phyloP scores from a whole-genome alignment of 2,888 invertebrate genomes.

The Xanthia icteritia region DNA sequence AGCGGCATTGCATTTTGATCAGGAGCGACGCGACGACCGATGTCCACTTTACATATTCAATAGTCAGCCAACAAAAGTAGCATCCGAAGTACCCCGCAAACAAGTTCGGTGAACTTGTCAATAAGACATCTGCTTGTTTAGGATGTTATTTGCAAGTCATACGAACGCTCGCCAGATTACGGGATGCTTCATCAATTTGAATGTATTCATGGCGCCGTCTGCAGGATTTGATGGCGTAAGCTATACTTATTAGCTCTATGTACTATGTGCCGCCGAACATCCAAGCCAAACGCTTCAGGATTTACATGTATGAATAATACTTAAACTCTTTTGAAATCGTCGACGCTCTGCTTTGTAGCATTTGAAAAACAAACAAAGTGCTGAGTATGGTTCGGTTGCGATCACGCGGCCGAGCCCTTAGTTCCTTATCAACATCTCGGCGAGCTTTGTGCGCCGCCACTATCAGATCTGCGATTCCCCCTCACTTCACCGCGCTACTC shows the following conservation, averaged over 20 bases:
- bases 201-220: constrained; percentile 68
- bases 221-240: constrained; percentile 45
- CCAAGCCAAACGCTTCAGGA: constrained; percentile 32
- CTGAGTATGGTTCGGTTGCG: constrained; percentile 75
- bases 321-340: constrained; percentile 40
- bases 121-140: constrained; percentile 83
- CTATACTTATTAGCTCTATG: constrained; percentile 36
- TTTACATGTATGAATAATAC: constrained; percentile 39
- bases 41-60: constrained; percentile 79
- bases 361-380: constrained; percentile 77
- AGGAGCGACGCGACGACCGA: constrained; percentile 68
- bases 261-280: constrained; percentile 40
- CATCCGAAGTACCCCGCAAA: constrained; percentile 68
- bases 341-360: constrained; percentile 45
- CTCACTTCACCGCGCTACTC: constrained; percentile 73
- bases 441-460: constrained; percentile 80
- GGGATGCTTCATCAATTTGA: constrained; percentile 67
- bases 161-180: constrained; percentile 67
- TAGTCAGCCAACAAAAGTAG: constrained; percentile 72
- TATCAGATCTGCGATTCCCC: constrained; percentile 83
- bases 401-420: constrained; percentile 76
- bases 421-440: constrained; percentile 81
- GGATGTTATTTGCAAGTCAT: constrained; percentile 83
- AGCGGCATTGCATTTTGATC: constrained; percentile 72
- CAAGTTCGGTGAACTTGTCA: constrained; percentile 82